Base-by-base conservation (phyloP, 2,888 invertebrate species). In the Hypselothyrea guttata region DNA sequence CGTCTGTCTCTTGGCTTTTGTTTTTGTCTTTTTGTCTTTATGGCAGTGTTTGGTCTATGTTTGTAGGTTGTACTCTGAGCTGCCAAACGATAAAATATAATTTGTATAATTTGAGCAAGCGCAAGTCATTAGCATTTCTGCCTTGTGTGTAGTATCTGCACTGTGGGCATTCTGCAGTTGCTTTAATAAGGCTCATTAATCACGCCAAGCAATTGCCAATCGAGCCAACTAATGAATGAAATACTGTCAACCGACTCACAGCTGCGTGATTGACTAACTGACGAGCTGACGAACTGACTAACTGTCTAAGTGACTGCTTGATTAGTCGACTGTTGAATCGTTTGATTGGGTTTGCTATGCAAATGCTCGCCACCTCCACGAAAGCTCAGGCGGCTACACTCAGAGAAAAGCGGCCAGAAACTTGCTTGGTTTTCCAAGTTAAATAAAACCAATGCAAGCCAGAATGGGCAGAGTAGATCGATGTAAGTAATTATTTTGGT, bases 111-210 rank as follows among this genome's bases (percentile, higher is more conserved):
- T 71, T 66, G 54, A 67, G 51, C 68, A 64, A 65, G 54, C 42
- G 48, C 58, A 28, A 53, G 42, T 54, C 53, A 61, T 61, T 61
- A 61, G 49, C 56, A 49, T 61, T 51, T 60, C 31, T 31, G 41
- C 42, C 11, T 46, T n/a, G n/a, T n/a, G n/a, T n/a, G n/a, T n/a
- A n/a, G 12, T 45, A 13, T 58, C 41, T 41, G 2, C 5, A 37
- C 38, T 41, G 37, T 53, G 46, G 38, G 42, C 53, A 48, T 11
- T 47, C 34, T 42, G 67, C 45, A 53, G 60, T 27, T 40, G 35
- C 47, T 54, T 75, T 76, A 76, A 81, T 81, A 64, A 64, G 71
- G 61, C 61, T 81, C 81, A 76, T 76, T 76, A 76, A 76, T 76
- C 75, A 81, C 55, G 61, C 48, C 54, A 58, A 42, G 47, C 57